These are phyloP conservation scores for Blennius ocellaris DNA, from an alignment of 2,113 vertebrate species.

Conservation along the genomic window DNA sequence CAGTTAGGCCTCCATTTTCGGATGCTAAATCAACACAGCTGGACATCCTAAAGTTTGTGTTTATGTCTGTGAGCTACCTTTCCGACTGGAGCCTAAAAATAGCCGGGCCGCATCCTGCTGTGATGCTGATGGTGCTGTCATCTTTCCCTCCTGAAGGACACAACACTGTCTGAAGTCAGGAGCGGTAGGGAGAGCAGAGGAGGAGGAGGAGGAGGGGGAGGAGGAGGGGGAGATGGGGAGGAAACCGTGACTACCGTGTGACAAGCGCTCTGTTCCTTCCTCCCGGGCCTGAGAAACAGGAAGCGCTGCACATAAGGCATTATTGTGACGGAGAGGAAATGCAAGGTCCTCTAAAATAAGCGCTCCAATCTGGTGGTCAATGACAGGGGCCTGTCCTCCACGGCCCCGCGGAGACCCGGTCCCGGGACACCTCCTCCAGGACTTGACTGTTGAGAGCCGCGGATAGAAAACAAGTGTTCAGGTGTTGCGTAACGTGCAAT, in stretches of 20 bases:
- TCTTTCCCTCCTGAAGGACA: constrained; percentile 81
- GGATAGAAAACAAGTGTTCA: constrained; percentile 20
- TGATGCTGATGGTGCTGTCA: constrained; percentile 79
- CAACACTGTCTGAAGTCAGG: constrained; percentile 80
- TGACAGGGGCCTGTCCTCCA: constrained; percentile 74
- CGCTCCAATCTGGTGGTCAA: constrained; percentile 78
- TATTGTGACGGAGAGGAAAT: constrained; percentile 87
- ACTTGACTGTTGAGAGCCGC: constrained; percentile 47
- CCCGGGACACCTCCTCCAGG: neutral
- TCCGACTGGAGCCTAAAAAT: constrained; percentile 76
- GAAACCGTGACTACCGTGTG: constrained; percentile 84
- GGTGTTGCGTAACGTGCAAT: neutral
- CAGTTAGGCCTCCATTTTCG: constrained; percentile 63
- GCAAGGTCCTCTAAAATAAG: constrained; percentile 84
- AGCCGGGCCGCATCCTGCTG: constrained; percentile 74
- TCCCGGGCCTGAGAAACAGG: constrained; percentile 85
- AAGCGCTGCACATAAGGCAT: constrained; percentile 83
- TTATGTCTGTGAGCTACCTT: constrained; percentile 83
- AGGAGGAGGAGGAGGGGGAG: constrained; percentile 20
- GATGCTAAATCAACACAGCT: constrained; percentile 80
- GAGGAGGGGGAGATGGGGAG: constrained; percentile 51
- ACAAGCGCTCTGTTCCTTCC: constrained; percentile 84
- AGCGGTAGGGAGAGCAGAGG: constrained; percentile 47
- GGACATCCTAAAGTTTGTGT: constrained; percentile 80
- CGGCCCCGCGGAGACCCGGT: constrained; percentile 59